phyloP scores from a whole-genome alignment of 2,797 vertebrate genomes.

The Eutrigla gurnardus region DNA sequence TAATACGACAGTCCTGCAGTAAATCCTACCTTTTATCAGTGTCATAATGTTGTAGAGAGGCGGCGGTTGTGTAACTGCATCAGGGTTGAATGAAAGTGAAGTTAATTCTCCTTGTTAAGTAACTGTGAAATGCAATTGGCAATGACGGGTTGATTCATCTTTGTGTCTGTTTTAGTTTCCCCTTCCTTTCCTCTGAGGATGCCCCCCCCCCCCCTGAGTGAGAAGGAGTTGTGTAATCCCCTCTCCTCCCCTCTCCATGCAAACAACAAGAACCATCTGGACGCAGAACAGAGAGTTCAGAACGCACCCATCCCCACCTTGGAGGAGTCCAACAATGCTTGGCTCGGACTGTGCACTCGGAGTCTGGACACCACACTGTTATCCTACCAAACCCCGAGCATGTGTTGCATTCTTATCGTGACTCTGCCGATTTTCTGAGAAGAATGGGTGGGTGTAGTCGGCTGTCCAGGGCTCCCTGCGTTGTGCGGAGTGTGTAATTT shows the following conservation, averaged over 20 bases:
- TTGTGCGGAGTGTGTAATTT: slow-evolving; percentile 68
- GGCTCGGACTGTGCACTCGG: slow-evolving; percentile 50
- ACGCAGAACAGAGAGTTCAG: slow-evolving; percentile 80
- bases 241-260: slow-evolving; percentile 45
- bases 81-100: not conserved
- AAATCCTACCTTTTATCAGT: not conserved
- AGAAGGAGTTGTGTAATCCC: slow-evolving; percentile 73
- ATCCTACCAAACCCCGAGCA: slow-evolving; percentile 57
- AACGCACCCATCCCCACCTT: slow-evolving; percentile 77
- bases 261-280: slow-evolving; percentile 87
- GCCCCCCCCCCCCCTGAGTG: not conserved
- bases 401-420: slow-evolving; percentile 69
- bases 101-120: not conserved
- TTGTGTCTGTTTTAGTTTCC: slow-evolving; percentile 36
- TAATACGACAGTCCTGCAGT: not conserved
- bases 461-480: slow-evolving; percentile 40
- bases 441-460: slow-evolving; percentile 53
- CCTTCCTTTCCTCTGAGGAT: not conserved
- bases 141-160: slow-evolving; percentile 28
- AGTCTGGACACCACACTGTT: slow-evolving; percentile 63
- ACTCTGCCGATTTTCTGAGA: slow-evolving; percentile 65
- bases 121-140: not conserved
- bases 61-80: not conserved
- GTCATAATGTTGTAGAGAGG: not conserved
- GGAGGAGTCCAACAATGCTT: slow-evolving; percentile 71